Base-by-base conservation (phyloP, 2,797 vertebrate genomes). In the Syndactyla subalaris region DNA sequence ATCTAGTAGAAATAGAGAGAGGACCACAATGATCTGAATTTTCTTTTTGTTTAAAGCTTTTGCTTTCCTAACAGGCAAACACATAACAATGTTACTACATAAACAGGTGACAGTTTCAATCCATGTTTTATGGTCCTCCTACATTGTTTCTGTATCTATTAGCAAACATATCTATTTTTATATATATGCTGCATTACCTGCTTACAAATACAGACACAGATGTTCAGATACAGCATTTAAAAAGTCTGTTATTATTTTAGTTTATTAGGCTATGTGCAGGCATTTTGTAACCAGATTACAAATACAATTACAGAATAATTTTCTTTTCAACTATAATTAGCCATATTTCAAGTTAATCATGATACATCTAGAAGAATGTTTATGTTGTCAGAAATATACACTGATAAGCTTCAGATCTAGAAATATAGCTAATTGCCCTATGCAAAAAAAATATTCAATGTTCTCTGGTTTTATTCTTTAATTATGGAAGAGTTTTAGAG, bases 251-350 rank as follows among this genome's bases (percentile, higher is more conserved):
- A 38, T 63, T 80, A 34, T 92, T 94, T 89, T 76, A 7, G 26
- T 71, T 88, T 32, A 91, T 89, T 71, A 79, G 46, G 13, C 9
- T 79, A 27, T 67, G 75, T 61, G 36, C 41, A 73, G 61, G 7
- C 52, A 75, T 92, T 92, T 89, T 75, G 45, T 81, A 93, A 91
- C 7, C 26, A 68, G 46, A 94, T 94, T 95, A 52, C 66, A 85
- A 90, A 72, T 34, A 78, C 80, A 93, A 95, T 94, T 92, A 91
- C 38, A 74, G 12, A 91, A 90, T 85, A 66, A 85, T 95, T 92
- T 93, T 88, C 45, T 86, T 95, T 95, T 93, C 70, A 91, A 85
- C 23, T 83, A 26, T 90, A 95, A 95, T 94, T 97, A 93, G 34
- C 39, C 22, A 23, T 87, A 67, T 92, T 92, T 95, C 39, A 87